Percentiles rank a stretch among this genome's conserved stretches.
phyloP scores from a whole-genome alignment of 92 coral and sea anemone genomes.

The Muricea muricata region DNA sequence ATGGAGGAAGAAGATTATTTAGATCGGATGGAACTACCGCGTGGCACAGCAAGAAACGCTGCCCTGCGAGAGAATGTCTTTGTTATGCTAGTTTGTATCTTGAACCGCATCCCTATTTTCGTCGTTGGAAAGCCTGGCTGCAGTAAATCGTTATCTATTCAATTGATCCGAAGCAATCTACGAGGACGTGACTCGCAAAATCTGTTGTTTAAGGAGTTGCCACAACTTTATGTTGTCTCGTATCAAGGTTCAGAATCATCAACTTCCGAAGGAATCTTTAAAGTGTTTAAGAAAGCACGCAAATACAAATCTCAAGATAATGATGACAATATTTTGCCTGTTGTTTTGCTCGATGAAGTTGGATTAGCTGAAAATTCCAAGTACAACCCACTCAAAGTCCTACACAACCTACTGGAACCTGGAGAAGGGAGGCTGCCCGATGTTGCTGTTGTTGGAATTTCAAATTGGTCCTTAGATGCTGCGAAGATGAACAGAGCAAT shows the following conservation, averaged over 20 bases:
- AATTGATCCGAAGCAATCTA: slow-evolving; percentile 86
- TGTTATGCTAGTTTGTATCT: slow-evolving; percentile 93
- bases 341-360: slow-evolving; percentile 94
- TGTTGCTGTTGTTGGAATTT: slow-evolving; percentile 95
- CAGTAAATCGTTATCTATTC: slow-evolving; percentile 97
- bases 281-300: slow-evolving; percentile 94
- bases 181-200: slow-evolving; percentile 92
- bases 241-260: slow-evolving; percentile 98
- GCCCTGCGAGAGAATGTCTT: slow-evolving; percentile 98
- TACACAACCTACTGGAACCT: slow-evolving; percentile 91
- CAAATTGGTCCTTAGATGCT: slow-evolving; percentile 98
- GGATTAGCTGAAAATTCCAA: slow-evolving; percentile 95
- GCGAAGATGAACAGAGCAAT: slow-evolving; percentile 99
- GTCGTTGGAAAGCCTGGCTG: slow-evolving; percentile 99
- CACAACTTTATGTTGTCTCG: slow-evolving; percentile 93
- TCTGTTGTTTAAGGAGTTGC: slow-evolving; percentile 75
- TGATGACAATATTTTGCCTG: slow-evolving; percentile 90
- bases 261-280: slow-evolving; percentile 91
- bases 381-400: slow-evolving; percentile 95
- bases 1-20: slow-evolving; percentile 94
- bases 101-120: slow-evolving; percentile 91
- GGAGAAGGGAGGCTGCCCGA: slow-evolving; percentile 84
- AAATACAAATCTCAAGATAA: slow-evolving; percentile 79
- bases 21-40: slow-evolving; percentile 93
- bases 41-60: slow-evolving; percentile 94